Conservation (phyloP, 2,797 vertebrate genomes). For the Danio albolineatus region DNA sequence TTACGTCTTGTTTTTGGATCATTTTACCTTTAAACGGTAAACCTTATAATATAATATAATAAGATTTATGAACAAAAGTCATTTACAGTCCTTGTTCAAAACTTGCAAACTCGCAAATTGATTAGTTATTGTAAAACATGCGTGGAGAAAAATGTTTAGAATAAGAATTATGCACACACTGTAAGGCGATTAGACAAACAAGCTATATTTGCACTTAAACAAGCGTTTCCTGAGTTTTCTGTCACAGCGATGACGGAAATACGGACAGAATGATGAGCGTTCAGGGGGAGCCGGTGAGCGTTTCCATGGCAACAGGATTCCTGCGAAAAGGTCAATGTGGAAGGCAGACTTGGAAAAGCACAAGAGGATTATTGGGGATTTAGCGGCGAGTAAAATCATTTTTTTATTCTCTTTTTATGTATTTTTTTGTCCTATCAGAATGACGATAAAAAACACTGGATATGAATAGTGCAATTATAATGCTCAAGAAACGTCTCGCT, state of each 20-base stretch:
- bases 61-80: too few relatives aligned
- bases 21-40: too few relatives aligned
- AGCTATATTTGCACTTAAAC: neutral
- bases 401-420: constrained; percentile 72
- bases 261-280: constrained; percentile 54
- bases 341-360: constrained; percentile 86
- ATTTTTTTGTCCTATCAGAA: constrained; percentile 64
- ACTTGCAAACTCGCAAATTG: too few relatives aligned
- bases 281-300: constrained; percentile 70
- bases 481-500: constrained; percentile 65
- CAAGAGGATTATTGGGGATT: constrained; percentile 75
- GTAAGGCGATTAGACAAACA: constrained; percentile 21
- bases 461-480: constrained; percentile 82
- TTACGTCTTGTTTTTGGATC: too few relatives aligned
- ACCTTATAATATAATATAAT: too few relatives aligned
- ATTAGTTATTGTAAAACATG: too few relatives aligned
- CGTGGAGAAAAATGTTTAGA: too few relatives aligned
- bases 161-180: too few relatives aligned
- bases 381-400: constrained; percentile 69
- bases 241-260: constrained; percentile 55
- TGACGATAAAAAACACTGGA: constrained; percentile 69
- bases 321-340: constrained; percentile 92
- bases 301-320: constrained; percentile 97
- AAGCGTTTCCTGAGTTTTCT: constrained; percentile 60
- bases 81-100: too few relatives aligned